Evolutionary conservation across 2,888 invertebrate species (phyloP), one percentile per base, ranked within the genome.

Genomic region (Cryptophagus acutangulus): DNA sequence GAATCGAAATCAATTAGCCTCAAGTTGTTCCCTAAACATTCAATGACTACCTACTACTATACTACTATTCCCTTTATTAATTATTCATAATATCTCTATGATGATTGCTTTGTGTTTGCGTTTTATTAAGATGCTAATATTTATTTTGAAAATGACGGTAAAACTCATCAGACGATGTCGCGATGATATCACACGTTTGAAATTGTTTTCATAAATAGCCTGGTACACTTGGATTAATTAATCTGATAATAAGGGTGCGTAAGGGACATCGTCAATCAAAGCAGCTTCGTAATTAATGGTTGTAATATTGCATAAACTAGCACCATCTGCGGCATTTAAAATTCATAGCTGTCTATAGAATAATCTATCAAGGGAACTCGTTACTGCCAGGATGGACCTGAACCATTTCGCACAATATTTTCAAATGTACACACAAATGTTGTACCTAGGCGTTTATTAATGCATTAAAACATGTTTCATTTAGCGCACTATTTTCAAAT

Each of bases 1-100:
- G 57, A 59, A 58, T 59, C 60, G 56, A 61, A 63, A 62, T 62
- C 62, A 63, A 63, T 64, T 64, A 63, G 62, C 61, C 50, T 50
- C 55, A 45, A 55, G 56, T 54, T 53, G 54, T 56, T 54, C 46
- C 39, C 12, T 31, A 9, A 12, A 31, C n/a, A 26, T 31, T 31
- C 16, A 15, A 31, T 31, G n/a, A 15, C 31, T 31, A 15, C 31
- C 12, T 8, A n/a, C 3, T 15, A 13, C 16, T 15, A 16, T 31
- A 15, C 31, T n/a, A 15, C 16, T 5, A 31, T 31, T 4, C 12
- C 26, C 26, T 26, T n/a, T 26, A 31, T 31, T 10, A 31, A 31
- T 31, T 31, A 31, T 31, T 31, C 16, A 36, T 24, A 26, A 24
- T 26, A 26, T n/a, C n/a, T n/a, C n/a, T n/a, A n/a, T n/a, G n/a